phyloP scores from a whole-genome alignment of 2,888 invertebrate species.

The Tipula confusa region DNA sequence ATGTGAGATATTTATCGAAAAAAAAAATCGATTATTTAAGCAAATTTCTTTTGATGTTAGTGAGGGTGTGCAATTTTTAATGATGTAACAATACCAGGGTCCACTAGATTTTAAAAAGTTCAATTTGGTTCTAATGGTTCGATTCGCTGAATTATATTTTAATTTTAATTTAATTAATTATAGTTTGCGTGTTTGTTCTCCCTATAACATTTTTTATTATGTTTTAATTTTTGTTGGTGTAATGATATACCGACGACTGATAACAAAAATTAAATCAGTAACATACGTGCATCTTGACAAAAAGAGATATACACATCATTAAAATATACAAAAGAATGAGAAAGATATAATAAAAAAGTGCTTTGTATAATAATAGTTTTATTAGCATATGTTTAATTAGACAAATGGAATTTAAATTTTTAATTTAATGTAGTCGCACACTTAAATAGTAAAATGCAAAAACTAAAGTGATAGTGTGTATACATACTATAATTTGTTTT shows the following conservation, averaged over 20 bases:
- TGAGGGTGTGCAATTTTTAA: background rate
- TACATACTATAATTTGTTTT: no score
- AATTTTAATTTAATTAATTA: background rate
- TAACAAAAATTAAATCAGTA: background rate
- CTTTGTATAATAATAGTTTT: background rate
- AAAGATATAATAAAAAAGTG: background rate
- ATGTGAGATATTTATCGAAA: background rate
- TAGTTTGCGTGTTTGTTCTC: background rate
- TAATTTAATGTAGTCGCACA: no score
- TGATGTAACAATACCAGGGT: no score
- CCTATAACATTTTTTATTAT: background rate
- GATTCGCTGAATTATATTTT: background rate
- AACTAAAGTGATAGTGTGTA: no score
- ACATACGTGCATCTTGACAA: background rate
- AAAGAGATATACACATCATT: background rate
- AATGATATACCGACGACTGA: background rate
- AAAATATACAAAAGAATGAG: background rate
- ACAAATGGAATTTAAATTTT: conserved; percentile 7
- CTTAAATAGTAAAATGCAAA: background rate
- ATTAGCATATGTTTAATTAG: conserved; percentile 20
- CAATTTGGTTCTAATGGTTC: background rate
- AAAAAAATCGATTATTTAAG: background rate
- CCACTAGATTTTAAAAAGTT: background rate
- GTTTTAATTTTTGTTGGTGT: background rate
- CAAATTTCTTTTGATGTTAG: background rate